These are phyloP conservation scores for Aphodius sticticus DNA, from an alignment of 2,888 invertebrate genomes.

Conservation along the genomic window DNA sequence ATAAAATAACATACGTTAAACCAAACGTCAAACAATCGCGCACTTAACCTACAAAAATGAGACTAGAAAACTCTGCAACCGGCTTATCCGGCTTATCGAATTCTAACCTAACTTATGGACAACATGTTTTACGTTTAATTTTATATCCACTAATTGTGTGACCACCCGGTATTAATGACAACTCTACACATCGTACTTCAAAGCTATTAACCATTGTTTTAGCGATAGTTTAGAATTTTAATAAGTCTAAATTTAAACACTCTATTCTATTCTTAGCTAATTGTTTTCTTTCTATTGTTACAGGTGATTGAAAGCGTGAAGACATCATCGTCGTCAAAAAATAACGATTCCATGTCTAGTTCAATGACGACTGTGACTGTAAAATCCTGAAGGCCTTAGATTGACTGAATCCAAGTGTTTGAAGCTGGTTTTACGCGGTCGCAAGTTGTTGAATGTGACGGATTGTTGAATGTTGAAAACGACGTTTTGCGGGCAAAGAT, in stretches of 20 bases:
- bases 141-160: constrained; percentile 11
- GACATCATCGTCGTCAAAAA: constrained; percentile 30
- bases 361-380: constrained; percentile 52
- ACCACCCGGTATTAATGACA: neutral
- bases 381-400: constrained; percentile 49
- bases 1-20: too few species aligned
- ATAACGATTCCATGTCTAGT: constrained; percentile 44
- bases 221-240: neutral
- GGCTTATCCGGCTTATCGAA: too few species aligned
- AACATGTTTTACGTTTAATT: neutral
- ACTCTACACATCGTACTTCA: neutral
- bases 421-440: neutral
- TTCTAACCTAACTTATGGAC: too few species aligned
- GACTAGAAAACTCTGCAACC: too few species aligned
- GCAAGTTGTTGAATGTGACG: neutral
- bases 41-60: too few species aligned
- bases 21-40: too few species aligned
- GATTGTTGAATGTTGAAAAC: neutral
- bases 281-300: constrained; percentile 28
- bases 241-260: constrained; percentile 8
- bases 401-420: constrained; percentile 31
- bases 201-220: constrained; percentile 8
- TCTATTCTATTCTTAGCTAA: constrained; percentile 23
- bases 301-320: constrained; percentile 40
- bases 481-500: neutral